These are phyloP conservation scores for Etheostoma cragini DNA, from an alignment of 2,113 vertebrate species.

Conservation along the genomic window DNA sequence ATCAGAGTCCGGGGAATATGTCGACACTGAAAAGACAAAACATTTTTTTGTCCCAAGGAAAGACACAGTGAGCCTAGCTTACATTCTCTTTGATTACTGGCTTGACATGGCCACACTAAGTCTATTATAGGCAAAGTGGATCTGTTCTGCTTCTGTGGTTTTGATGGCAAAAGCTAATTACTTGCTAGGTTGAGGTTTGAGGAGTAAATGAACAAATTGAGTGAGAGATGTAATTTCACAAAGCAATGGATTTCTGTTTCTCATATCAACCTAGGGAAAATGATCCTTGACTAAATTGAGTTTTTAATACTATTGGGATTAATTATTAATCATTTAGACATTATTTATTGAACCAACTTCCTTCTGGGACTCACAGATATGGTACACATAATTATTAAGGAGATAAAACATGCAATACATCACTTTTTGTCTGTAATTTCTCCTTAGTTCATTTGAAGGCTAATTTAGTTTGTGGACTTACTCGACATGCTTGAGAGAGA, in stretches of 20 bases:
- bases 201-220: constrained; percentile 60
- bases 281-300: constrained; percentile 58
- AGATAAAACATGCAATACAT: constrained; percentile 32
- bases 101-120: constrained; percentile 37
- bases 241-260: constrained; percentile 55
- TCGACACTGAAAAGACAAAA: not conserved
- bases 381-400: constrained; percentile 38
- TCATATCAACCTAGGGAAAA: constrained; percentile 46
- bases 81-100: constrained; percentile 11
- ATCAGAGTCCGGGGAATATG: constrained; percentile 20
- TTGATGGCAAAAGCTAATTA: constrained; percentile 62
- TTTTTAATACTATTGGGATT: constrained; percentile 56
- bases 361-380: constrained; percentile 28
- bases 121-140: constrained; percentile 51
- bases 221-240: constrained; percentile 62
- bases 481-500: constrained; percentile 98
- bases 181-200: constrained; percentile 51
- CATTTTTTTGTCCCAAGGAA: constrained; percentile 1
- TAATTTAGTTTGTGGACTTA: constrained; percentile 82
- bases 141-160: constrained; percentile 59
- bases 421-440: constrained; percentile 12
- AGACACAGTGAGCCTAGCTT: constrained; percentile 6
- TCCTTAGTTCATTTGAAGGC: constrained; percentile 6
- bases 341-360: constrained; percentile 56
- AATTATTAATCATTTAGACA: constrained; percentile 66